Base-by-base conservation (phyloP, 1,140 invertebrate genomes). In the Zaprionus africanus region DNA sequence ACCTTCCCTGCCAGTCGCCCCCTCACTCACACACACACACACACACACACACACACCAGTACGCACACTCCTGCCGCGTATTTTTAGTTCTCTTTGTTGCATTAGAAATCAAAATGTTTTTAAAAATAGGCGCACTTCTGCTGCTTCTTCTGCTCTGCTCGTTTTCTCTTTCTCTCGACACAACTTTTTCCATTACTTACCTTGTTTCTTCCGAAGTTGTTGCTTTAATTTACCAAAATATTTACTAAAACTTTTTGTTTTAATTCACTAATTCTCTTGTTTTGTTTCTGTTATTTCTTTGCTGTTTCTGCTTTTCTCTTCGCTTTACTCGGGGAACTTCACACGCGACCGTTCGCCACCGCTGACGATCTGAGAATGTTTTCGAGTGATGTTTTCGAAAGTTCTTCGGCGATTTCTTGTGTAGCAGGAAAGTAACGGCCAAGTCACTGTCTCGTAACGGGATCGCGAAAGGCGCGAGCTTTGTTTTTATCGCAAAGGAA, bases 41-140 rank as follows among this genome's bases (percentile, higher is more conserved):
- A 22, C 61, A 51, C 13, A 2, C 41, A 31, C 13, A 12, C 7
- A 11, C 43, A 31, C 60, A 31, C 43, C 5, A 17, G 15, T 17
- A 34, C 26, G 13, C 12, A 11, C 26, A 31, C 12, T 46, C 26
- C 17, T 64, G 38, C 38, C 7, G 38, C 2, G 15, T 41, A 64
- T 64, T 64, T 64, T 26, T 64, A 64, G 62, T 64, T 12, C 34
- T 64, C 34, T 36, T 24, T 7, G 15, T 15, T 61, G 22, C 49
- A 9, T 53, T 64, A 6, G 46, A 26, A 36, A 53, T 36, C 31
- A 49, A 24, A 24, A 38, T 22, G 26, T n/a, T 54, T 46, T 54
- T 65, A 65, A 38, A 65, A 65, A 65, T 65, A 65, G 62, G 54
- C 19, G 46, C 46, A 13, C 19, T n/a, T n/a, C n/a, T 46, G n/a